A percentile compares a stretch with the other conserved stretches of the same genome.
Evolutionary conservation across 2,113 vertebrate species (phyloP).

Genomic region (Typhlomys cinereus): DNA sequence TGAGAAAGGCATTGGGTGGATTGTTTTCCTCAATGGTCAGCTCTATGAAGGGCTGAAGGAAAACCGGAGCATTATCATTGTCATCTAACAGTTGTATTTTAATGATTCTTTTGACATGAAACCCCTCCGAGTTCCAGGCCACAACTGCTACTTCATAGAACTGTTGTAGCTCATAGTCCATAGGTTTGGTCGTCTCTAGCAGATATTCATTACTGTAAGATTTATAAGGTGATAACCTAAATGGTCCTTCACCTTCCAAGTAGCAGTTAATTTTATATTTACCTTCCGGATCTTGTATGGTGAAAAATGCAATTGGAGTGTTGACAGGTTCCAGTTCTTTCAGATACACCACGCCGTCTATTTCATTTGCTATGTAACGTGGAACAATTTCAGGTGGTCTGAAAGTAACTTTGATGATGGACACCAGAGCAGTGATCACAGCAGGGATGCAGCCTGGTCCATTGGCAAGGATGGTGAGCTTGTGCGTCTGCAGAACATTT

Average conservation of each 20-base stretch:
- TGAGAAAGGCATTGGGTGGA: slow-evolving; percentile 91
- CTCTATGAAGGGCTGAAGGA: slow-evolving; percentile 92
- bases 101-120: slow-evolving; percentile 89
- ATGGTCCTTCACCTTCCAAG: slow-evolving; percentile 93
- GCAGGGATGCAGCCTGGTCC: slow-evolving; percentile 97
- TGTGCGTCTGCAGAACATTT: slow-evolving; percentile 87
- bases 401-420: slow-evolving; percentile 89
- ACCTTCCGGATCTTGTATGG: slow-evolving; percentile 91
- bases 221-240: slow-evolving; percentile 92
- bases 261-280: slow-evolving; percentile 90
- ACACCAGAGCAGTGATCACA: slow-evolving; percentile 89
- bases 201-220: slow-evolving; percentile 93
- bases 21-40: slow-evolving; percentile 97
- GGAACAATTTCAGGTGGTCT: slow-evolving; percentile 92
- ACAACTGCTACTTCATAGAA: slow-evolving; percentile 92
- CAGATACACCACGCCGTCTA: slow-evolving; percentile 91
- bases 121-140: slow-evolving; percentile 87
- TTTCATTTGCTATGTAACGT: slow-evolving; percentile 94
- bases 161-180: slow-evolving; percentile 94
- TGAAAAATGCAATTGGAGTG: slow-evolving; percentile 97
- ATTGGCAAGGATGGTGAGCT: slow-evolving; percentile 92
- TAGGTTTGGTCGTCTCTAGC: slow-evolving; percentile 92
- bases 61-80: slow-evolving; percentile 96
- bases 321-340: slow-evolving; percentile 94
- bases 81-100: slow-evolving; percentile 94